Base-by-base conservation (phyloP, 2,113 vertebrate species). In the Oostethus manadensis region DNA sequence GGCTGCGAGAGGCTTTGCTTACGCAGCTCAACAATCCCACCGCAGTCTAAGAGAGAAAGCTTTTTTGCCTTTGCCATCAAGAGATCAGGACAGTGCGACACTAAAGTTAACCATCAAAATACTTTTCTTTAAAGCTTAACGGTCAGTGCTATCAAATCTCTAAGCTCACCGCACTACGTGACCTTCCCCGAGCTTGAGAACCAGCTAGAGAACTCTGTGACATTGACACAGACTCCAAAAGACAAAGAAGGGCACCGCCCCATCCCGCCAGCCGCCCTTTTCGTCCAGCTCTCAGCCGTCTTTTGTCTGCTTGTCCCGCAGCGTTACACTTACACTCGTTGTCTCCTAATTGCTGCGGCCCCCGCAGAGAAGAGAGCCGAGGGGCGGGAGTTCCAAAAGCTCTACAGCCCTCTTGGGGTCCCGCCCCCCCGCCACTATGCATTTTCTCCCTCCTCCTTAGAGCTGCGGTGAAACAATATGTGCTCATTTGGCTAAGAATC, bases 221-320 rank as follows among this genome's bases (percentile, higher is more conserved):
- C 77, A 70, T 78, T 84, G 84, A 81, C 64, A 71, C 65, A 76
- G 73, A 76, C 74, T 64, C 71, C 70, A 70, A 76, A 54, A 58
- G 78, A 78, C 71, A 73, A 84, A 18, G 18, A 21, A 8, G 11
- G 11, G 3, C 38, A 0, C 38, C 13, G 3, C 11, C 11, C 38
- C 38, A 1, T 13, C 13, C 38, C 38, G 11, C 68, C 70, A 69
- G 51, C 78, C 76, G 42, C 74, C 64, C 77, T 70, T 64, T 59
- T 33, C 60, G 72, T 66, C 73, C 77, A 29, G 40, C 62, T 66
- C 58, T 64, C 73, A 56, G 75, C 73, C 74, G 56, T 60, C 73
- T 86, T 85, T 89, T 90, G 87, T 90, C 72, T 77, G 84, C 76
- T 77, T 88, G 84, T 87, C 85, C 73, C 47, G 68, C 67, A 88